Base-by-base conservation (phyloP, 2,797 vertebrate genomes). In the Acestrorhynchus altus region DNA sequence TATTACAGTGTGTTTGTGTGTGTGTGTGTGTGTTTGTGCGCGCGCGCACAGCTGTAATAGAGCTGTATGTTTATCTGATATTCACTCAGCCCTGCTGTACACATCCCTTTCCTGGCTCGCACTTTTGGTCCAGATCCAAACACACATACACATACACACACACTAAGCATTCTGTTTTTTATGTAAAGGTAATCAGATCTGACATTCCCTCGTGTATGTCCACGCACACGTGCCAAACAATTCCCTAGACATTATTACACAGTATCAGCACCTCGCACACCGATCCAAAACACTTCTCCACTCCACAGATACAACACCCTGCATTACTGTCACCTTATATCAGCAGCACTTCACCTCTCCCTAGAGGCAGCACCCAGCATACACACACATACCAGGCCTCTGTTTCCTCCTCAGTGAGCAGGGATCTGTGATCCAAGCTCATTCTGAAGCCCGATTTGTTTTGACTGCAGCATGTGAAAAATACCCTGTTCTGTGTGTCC, bases 321-420 rank as follows among this genome's bases (percentile, higher is more conserved):
- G 83, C 91, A 91, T 93, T 88, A 80, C 89, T 90, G 87, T 91
- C 90, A 88, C 90, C 91, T 92, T 91, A 91, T 90, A 92, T 92
- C 90, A 93, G 87, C 61, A 54, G 85, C 90, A 88, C 87, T 90
- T 89, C 70, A 77, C 77, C 71, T 83, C 70, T 79, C 83, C 79
- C 81, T 76, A 69, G 75, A 77, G 71, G 80, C 72, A 65, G 84
- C 78, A 86, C 74, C 81, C 73, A 81, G 74, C 31, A 83, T 77
- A 88, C 83, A 67, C 85, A 81, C 84, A 81, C 74, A 83, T 69
- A 77, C 79, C 79, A 76, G 78, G 54, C 78, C 81, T 83, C 31
- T 84, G 78, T 85, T 84, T 80, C 42, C 46, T 82, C 75, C 67
- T 81, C 84, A 77, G 72, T 71, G 47, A 74, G 84, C 77, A 69